A percentile compares a stretch with the other conserved stretches of the same genome.
Conservation (phyloP, 2,888 invertebrate species). For the Tridacna gigas region DNA sequence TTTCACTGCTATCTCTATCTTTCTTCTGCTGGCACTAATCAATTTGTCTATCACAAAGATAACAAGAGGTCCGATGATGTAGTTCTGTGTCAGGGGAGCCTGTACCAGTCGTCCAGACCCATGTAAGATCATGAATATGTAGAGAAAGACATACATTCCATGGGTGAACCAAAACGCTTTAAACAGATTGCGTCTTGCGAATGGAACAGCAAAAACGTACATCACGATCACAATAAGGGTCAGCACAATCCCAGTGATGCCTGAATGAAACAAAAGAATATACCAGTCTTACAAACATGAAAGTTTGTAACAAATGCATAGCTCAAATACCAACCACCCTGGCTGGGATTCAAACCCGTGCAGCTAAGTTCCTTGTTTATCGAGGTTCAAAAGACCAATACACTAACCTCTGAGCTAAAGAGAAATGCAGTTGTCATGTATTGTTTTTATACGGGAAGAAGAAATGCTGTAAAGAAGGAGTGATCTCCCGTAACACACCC, state of each 20-base stretch:
- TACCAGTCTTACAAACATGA: not conserved
- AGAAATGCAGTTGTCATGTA: too few species aligned
- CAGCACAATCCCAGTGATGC: slow-evolving; percentile 87
- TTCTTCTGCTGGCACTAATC: slow-evolving; percentile 87
- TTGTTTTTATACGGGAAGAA: too few species aligned
- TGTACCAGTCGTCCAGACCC: slow-evolving; percentile 87
- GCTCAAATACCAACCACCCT: too few species aligned
- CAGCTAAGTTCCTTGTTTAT: too few species aligned
- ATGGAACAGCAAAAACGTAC: slow-evolving; percentile 87
- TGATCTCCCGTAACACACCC: too few species aligned
- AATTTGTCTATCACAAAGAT: slow-evolving; percentile 87
- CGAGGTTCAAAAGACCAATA: too few species aligned
- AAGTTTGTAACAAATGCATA: too few species aligned
- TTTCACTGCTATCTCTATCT: slow-evolving; percentile 87
- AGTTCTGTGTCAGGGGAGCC: slow-evolving; percentile 87
- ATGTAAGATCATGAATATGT: slow-evolving; percentile 87
- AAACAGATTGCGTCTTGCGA: slow-evolving; percentile 87
- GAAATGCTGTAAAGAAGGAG: too few species aligned
- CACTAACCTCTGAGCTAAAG: too few species aligned
- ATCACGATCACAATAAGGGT: slow-evolving; percentile 86
- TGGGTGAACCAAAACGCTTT: slow-evolving; percentile 88
- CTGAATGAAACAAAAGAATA: slow-evolving; percentile 72
- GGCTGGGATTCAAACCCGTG: too few species aligned
- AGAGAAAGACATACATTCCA: slow-evolving; percentile 87
- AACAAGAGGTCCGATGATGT: slow-evolving; percentile 87